Evolutionary conservation across 2,113 vertebrate species (phyloP), one percentile per base, ranked within the genome.

Genomic region (Leptocoma aspasia): DNA sequence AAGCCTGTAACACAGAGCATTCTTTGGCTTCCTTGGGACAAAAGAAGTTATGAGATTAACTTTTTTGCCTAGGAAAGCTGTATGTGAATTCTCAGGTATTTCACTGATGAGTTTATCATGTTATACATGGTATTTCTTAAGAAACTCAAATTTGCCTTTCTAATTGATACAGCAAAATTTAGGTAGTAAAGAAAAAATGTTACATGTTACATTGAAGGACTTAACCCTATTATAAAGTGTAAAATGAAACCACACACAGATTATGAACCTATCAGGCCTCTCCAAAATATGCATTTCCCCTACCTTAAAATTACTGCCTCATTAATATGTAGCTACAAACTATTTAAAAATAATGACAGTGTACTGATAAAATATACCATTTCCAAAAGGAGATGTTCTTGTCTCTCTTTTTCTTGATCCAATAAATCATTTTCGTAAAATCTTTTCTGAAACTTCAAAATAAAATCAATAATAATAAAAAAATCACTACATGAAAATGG

Each of bases 401-500:
- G 98, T 97, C 98, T 99, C 88, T 99, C 98, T 95, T 99, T 99
- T 96, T 99, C 99, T 97, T 99, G 99, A 97, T 99, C 98, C 96
- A 99, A 97, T 63, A 99, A 96, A 96, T 99, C 98, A 96, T 98
- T 98, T 97, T 99, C 96, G 37, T 99, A 98, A 97, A 98, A 98
- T 66, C 98, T 98, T 98, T 99, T 99, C 94, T 99, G 99, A 97
- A 99, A 99, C 98, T 95, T 97, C 84, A 96, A 97, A 97, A 95
- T 82, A 82, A 96, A 90, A 96, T 88, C 65, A 92, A 80, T 94
- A 84, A 93, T 93, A 96, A 94, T 71, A 90, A 83, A 73, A 73
- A 68, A 82, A 86, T 78, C 50, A 96, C 72, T 75, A 70, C 16
- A 71, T 70, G 61, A 94, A 96, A 95, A 98, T 96, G 53, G 80